Conservation (phyloP, 2,888 invertebrate species). For the Mayetiola destructor region DNA sequence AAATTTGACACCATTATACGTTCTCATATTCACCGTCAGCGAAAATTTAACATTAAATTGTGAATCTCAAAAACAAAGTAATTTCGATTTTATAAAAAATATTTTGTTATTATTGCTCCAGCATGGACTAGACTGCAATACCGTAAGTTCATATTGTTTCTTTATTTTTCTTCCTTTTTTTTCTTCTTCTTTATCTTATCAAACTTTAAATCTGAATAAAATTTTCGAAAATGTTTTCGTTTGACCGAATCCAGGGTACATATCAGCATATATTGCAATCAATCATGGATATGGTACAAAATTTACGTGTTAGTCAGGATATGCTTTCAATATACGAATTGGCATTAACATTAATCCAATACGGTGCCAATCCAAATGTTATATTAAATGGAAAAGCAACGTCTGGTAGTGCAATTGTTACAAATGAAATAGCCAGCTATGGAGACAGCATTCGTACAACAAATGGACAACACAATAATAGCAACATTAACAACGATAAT, state of each 20-base stretch:
- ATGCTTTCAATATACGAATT: conserved; percentile 55
- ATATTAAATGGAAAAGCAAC: conserved; percentile 37
- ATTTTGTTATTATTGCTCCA: conserved; percentile 48
- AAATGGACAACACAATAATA: neutral
- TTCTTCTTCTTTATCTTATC: too few relatives aligned
- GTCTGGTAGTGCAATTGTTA: conserved; percentile 32
- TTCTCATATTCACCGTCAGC: conserved; percentile 54
- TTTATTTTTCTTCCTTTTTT: too few relatives aligned
- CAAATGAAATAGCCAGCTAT: conserved; percentile 33
- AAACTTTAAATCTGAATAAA: too few relatives aligned
- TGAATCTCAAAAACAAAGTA: conserved; percentile 49
- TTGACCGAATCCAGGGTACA: too few relatives aligned
- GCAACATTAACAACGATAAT: neutral
- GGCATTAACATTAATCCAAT: conserved; percentile 53
- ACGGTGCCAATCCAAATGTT: conserved; percentile 56
- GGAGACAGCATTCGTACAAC: conserved; percentile 19
- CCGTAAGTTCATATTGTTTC: too few relatives aligned
- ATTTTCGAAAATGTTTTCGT: too few relatives aligned
- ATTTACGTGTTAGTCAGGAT: conserved; percentile 47
- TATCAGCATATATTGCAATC: conserved; percentile 57
- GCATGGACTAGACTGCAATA: conserved; percentile 52
- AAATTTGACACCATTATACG: conserved; percentile 53
- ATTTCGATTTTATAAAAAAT: conserved; percentile 56
- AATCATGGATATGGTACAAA: conserved; percentile 52
- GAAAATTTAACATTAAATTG: conserved; percentile 54